Evolutionary conservation across 2,797 vertebrate genomes (phyloP).

Genomic region (Chaetophractus vellerosus): DNA sequence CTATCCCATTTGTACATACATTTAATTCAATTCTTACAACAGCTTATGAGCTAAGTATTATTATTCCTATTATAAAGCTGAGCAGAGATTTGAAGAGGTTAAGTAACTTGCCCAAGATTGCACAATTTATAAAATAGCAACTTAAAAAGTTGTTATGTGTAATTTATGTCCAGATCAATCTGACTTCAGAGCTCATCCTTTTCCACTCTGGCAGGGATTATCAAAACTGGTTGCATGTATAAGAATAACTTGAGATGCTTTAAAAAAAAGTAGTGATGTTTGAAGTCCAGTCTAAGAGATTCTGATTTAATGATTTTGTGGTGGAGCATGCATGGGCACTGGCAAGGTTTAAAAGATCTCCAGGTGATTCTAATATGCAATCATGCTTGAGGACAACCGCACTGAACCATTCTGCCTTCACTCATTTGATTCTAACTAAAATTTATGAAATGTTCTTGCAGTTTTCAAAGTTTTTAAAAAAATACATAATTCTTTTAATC

Average conservation of each 20-base stretch:
- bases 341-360: background rate
- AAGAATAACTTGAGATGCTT: slow-evolving; percentile 18
- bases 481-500: background rate
- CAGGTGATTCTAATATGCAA: background rate
- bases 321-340: background rate
- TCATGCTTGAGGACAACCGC: background rate
- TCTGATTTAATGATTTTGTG: background rate
- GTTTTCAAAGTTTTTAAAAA: slow-evolving; percentile 9
- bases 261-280: background rate
- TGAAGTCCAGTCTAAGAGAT: background rate
- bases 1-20: background rate
- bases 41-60: background rate
- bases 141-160: background rate
- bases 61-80: slow-evolving; percentile 23
- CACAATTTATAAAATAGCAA: background rate
- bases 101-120: background rate
- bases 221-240: background rate
- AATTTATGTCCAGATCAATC: background rate
- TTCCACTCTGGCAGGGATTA: background rate
- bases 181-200: background rate
- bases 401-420: background rate
- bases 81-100: slow-evolving; percentile 10
- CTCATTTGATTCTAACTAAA: background rate
- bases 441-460: background rate
- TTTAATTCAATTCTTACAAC: slow-evolving; percentile 32